Conservation (phyloP, 1,140 invertebrate species). For the Spodoptera litura region DNA sequence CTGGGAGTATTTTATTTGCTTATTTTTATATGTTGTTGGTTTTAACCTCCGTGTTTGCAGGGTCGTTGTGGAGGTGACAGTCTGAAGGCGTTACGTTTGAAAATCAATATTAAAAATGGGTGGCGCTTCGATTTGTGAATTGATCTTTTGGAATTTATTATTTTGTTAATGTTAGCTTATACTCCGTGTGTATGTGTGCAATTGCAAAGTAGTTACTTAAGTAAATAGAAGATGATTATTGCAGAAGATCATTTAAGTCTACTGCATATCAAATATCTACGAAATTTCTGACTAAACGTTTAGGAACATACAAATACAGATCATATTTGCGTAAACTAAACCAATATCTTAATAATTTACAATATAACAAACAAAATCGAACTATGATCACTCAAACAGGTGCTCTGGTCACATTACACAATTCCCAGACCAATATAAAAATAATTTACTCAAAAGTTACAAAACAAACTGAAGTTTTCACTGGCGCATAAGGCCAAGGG, state of each 20-base stretch:
- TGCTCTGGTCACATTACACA: not conserved
- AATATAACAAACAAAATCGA: no score
- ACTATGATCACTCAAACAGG: not conserved
- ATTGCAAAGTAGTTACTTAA: no score
- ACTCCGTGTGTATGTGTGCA: no score
- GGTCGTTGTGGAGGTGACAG: conserved; percentile 15
- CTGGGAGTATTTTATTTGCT: conserved; percentile 69
- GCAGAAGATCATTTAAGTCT: no score
- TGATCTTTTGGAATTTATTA: no score
- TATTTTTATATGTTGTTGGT: conserved; percentile 62
- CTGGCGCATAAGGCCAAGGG: conserved; percentile 57
- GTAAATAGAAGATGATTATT: no score
- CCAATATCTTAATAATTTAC: no score
- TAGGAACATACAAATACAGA: no score
- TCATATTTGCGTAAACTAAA: no score
- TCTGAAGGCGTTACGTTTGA: conserved; percentile 40
- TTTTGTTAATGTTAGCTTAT: no score
- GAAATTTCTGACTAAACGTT: no score
- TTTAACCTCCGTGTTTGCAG: conserved; percentile 34
- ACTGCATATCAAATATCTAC: no score
- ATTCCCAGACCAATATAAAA: conserved; percentile 25
- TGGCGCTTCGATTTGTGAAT: conserved; percentile 8
- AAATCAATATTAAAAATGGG: conserved; percentile 31
- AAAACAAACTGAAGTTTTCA: conserved; percentile 37
- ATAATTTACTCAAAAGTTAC: conserved; percentile 39